Conservation (phyloP, 2,888 invertebrate genomes). For the Papilio elwesi region DNA sequence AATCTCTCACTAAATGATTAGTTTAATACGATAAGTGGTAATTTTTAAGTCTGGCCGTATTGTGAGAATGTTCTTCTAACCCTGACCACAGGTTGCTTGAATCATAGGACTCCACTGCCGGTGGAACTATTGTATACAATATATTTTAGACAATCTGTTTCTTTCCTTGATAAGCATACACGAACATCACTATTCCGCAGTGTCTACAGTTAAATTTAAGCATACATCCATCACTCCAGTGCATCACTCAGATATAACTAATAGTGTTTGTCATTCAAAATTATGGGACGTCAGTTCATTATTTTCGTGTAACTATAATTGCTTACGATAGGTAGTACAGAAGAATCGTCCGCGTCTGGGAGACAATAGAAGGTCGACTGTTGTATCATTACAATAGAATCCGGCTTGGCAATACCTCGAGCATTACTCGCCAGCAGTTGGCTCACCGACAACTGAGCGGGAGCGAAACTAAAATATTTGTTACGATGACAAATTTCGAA, state of each 20-base stretch:
- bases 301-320: constrained; percentile 35
- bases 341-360: constrained; percentile 63
- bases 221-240: constrained; percentile 23
- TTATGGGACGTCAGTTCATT: constrained; percentile 38
- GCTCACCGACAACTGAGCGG: constrained; percentile 68
- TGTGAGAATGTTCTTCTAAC: no score
- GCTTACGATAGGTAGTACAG: constrained; percentile 45
- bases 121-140: no score
- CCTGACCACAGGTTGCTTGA: no score
- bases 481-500: constrained; percentile 50
- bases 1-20: no score
- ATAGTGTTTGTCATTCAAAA: constrained; percentile 35
- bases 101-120: no score
- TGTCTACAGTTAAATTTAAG: constrained; percentile 11
- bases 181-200: not conserved
- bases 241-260: constrained; percentile 31
- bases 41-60: no score
- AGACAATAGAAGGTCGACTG: constrained; percentile 78
- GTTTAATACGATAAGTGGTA: no score
- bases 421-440: constrained; percentile 69
- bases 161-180: no score
- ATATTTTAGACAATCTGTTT: no score
- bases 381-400: constrained; percentile 76
- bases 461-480: constrained; percentile 50
- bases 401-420: constrained; percentile 72